Conservation (phyloP, 2,888 invertebrate genomes). For the Lacanobia oleracea region DNA sequence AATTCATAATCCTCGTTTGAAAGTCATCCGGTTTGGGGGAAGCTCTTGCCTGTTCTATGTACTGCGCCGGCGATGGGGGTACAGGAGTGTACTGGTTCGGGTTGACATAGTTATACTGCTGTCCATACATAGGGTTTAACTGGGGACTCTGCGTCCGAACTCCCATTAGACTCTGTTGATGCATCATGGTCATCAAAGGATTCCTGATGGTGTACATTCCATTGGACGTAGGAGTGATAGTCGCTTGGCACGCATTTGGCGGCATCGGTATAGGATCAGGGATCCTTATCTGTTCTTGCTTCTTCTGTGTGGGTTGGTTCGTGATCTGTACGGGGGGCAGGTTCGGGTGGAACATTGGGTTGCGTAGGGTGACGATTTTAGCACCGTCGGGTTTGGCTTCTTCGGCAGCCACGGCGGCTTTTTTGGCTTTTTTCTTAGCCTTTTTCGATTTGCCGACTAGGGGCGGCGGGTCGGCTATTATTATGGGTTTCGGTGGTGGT, state of each 20-base stretch:
- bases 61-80: constrained; percentile 62
- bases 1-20: constrained; percentile 82
- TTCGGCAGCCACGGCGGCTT: constrained; percentile 84
- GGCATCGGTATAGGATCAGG: constrained; percentile 88
- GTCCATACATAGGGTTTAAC: constrained; percentile 73
- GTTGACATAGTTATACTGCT: constrained; percentile 79
- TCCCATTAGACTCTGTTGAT: constrained; percentile 84
- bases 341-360: constrained; percentile 94
- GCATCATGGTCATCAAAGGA: constrained; percentile 91
- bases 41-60: constrained; percentile 64
- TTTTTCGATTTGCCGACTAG: constrained; percentile 83
- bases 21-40: constrained; percentile 79
- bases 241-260: constrained; percentile 86
- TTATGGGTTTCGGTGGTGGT: constrained; percentile 79
- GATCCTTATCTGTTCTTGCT: constrained; percentile 81
- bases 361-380: constrained; percentile 94
- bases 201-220: constrained; percentile 97
- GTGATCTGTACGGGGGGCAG: constrained; percentile 83
- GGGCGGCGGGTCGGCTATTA: constrained; percentile 75
- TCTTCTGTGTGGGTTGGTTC: constrained; percentile 74
- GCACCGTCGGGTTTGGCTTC: constrained; percentile 82
- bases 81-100: constrained; percentile 76
- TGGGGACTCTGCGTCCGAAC: constrained; percentile 73
- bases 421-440: constrained; percentile 87
- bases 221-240: constrained; percentile 88